Conservation (phyloP, 2,888 invertebrate genomes). For the Scaptomyza caliginosa region DNA sequence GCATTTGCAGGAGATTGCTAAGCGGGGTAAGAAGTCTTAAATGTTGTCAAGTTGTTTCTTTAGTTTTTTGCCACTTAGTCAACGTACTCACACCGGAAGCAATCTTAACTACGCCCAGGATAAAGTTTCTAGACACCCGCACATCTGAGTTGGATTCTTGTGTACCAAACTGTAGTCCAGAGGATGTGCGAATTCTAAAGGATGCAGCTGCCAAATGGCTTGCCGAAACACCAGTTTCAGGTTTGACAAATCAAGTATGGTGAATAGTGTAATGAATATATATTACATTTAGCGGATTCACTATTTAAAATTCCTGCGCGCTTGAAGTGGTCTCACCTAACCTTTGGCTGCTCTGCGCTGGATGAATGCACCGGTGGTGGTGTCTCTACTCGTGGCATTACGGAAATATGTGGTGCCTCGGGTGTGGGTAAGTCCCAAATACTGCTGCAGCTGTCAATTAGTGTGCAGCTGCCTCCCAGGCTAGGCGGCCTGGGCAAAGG, state of each 20-base stretch:
- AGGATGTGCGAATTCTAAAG: conserved; percentile 80
- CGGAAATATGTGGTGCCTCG: conserved; percentile 90
- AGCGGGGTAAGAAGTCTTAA: conserved; percentile 58
- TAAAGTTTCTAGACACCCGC: conserved; percentile 67
- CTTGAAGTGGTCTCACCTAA: conserved; percentile 79
- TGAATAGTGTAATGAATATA: background rate
- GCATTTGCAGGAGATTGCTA: conserved; percentile 70
- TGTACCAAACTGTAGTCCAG: conserved; percentile 68
- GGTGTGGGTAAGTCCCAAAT: conserved; percentile 91
- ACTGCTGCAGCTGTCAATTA: conserved; percentile 89
- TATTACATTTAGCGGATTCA: conserved; percentile 49
- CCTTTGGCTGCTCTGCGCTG: conserved; percentile 86
- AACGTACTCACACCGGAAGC: conserved; percentile 76
- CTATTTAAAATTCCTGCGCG: conserved; percentile 59
- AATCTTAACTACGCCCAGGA: conserved; percentile 68
- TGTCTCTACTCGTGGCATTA: conserved; percentile 87
- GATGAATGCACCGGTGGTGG: conserved; percentile 88
- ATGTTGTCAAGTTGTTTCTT: background rate
- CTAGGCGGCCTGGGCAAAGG: conserved; percentile 86
- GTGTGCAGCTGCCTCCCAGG: conserved; percentile 85
- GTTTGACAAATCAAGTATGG: conserved; percentile 34
- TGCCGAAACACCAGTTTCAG: conserved; percentile 64
- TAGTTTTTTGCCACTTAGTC: conserved; percentile 45
- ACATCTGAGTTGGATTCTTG: conserved; percentile 32
- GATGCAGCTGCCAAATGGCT: conserved; percentile 82